Base-by-base conservation (phyloP, 2,113 vertebrate genomes). In the Xyrauchen texanus region DNA sequence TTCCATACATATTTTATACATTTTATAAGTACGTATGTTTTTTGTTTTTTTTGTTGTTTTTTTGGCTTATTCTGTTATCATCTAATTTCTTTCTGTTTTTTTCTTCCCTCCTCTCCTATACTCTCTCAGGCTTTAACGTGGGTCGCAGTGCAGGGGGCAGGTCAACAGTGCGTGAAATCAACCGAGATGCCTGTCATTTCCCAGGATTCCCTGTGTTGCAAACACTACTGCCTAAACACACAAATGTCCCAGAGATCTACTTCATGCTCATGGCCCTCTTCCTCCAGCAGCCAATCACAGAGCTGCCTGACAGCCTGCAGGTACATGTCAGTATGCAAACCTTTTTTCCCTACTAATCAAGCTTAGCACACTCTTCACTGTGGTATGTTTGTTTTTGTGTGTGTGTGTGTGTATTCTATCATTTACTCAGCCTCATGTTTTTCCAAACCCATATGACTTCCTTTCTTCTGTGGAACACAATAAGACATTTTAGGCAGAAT, bases 211-310 rank as follows among this genome's bases (percentile, higher is more conserved):
- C 95, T 0, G 86, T 98, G 4, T 92, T 99, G 64, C 98, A 99
- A 92, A 96, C 96, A 0, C 93, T 99, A 81, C 94, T 99, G 74
- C 96, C 97, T 2, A 98, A 98, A 86, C 98, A 99, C 91, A 99
- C 96, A 3, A 99, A 96, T 0, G 97, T 98, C 8, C 96, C 98
- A 1, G 96, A 98, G 21, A 95, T 99, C 70, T 99, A 99, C 88
- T 98, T 99, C 85, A 95, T 99, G 84, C 95, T 99, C 78, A 99
- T 99, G 97, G 96, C 97, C 1, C 90, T 99, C 53, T 98, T 99
- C 89, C 94, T 99, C 81, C 98, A 99, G 91, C 97, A 99, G 92
- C 98, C 98, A 0, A 95, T 98, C 88, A 96, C 92, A 42, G 95
- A 98, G 88, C 94, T 98, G 92, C 97, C 97, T 8, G 97, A 97